Percentiles rank a stretch among this genome's conserved stretches.
phyloP scores from a whole-genome alignment of 1,140 invertebrate species.

The Coptotermes formosanus region DNA sequence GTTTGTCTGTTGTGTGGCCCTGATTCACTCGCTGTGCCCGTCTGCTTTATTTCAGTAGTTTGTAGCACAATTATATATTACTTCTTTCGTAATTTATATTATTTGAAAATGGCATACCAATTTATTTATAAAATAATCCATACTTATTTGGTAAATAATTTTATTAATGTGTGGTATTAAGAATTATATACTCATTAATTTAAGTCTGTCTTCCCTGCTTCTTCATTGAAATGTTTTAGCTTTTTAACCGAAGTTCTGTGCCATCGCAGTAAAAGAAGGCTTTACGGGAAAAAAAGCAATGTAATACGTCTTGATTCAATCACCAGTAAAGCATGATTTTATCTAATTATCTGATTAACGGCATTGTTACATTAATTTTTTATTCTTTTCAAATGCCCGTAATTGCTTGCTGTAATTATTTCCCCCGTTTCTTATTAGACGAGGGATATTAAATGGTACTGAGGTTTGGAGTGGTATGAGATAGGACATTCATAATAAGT shows the following conservation, averaged over 20 bases:
- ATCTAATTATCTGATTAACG: constrained; percentile 13
- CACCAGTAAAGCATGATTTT: background rate
- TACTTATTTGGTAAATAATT: too few species aligned
- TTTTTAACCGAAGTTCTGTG: background rate
- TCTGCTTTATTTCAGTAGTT: too few species aligned
- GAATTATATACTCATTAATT: background rate
- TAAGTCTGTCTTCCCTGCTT: background rate
- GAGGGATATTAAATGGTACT: background rate
- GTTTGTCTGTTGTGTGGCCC: too few species aligned
- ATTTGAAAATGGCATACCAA: too few species aligned
- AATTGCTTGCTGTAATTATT: background rate
- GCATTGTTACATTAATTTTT: constrained; percentile 1
- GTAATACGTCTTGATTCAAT: background rate
- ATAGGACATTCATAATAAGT: background rate
- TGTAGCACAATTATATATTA: too few species aligned
- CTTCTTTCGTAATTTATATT: too few species aligned
- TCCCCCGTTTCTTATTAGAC: constrained; percentile 7
- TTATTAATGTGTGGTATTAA: background rate
- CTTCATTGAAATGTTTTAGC: background rate
- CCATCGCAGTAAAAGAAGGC: background rate
- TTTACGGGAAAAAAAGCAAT: background rate
- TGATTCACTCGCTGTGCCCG: too few species aligned
- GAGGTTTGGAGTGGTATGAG: background rate
- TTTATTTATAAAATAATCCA: too few species aligned
- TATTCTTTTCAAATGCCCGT: background rate